Percentiles rank a stretch among this genome's conserved stretches.
These are phyloP conservation scores for Matsumyia berberina DNA, from an alignment of 2,888 invertebrate species.

Conservation along the genomic window DNA sequence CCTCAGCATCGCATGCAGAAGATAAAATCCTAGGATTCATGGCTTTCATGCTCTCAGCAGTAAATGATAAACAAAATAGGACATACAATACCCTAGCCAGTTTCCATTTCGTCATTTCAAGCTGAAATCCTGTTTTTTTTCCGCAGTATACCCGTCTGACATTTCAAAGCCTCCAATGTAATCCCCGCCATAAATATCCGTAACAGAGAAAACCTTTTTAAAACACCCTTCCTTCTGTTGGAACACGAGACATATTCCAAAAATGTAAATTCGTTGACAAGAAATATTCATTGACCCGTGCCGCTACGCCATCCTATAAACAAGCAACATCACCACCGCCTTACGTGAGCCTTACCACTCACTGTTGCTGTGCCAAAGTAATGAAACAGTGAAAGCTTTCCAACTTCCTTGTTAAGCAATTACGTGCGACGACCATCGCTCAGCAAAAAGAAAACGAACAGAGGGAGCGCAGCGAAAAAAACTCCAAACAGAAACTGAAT, in stretches of 20 bases:
- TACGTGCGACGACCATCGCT: slow-evolving; percentile 64
- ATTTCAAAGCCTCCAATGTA: background rate
- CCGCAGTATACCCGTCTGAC: background rate
- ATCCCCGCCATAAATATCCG: slow-evolving; percentile 23
- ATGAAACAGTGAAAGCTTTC: slow-evolving; percentile 66
- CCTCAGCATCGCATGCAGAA: too few species aligned
- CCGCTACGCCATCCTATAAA: slow-evolving; percentile 6
- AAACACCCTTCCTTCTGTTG: background rate
- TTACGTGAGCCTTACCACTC: slow-evolving; percentile 43
- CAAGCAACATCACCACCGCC: slow-evolving; percentile 22
- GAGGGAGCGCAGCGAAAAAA: slow-evolving; percentile 5
- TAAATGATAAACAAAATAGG: background rate
- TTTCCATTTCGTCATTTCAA: background rate
- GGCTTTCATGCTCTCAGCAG: too few species aligned
- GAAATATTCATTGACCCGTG: slow-evolving; percentile 47
- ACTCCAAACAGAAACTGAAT: slow-evolving; percentile 69
- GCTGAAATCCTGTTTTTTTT: background rate
- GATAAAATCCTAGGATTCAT: too few species aligned
- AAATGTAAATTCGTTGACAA: slow-evolving; percentile 46
- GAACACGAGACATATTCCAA: slow-evolving; percentile 6
- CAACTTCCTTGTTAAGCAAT: slow-evolving; percentile 75
- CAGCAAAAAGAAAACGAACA: slow-evolving; percentile 11
- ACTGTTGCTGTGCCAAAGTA: slow-evolving; percentile 52
- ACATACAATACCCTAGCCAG: background rate
- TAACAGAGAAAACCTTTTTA: slow-evolving; percentile 24